These are phyloP conservation scores for Thunnus maccoyii DNA, from an alignment of 2,113 vertebrate species.

Conservation along the genomic window DNA sequence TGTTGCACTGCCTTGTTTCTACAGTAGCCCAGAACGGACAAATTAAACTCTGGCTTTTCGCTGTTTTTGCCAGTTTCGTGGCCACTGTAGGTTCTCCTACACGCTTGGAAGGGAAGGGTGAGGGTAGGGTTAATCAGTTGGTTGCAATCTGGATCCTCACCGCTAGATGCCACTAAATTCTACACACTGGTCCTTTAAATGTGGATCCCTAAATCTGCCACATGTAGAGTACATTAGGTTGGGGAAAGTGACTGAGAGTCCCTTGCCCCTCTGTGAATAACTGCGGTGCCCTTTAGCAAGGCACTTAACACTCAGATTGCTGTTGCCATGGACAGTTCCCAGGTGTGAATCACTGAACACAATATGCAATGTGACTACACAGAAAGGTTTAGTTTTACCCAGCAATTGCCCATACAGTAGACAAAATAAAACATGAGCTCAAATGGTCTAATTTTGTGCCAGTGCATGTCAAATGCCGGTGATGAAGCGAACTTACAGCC, in stretches of 20 bases:
- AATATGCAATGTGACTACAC: slow-evolving; percentile 11
- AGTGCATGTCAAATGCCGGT: slow-evolving; percentile 19
- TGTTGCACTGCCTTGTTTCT: too few relatives aligned
- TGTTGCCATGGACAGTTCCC: slow-evolving; percentile 1
- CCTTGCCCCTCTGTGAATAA: not conserved
- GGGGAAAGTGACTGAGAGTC: not conserved
- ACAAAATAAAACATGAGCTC: not conserved
- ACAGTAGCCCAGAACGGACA: too few relatives aligned
- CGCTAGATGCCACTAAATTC: too few relatives aligned
- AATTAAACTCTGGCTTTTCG: too few relatives aligned
- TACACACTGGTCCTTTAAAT: too few relatives aligned
- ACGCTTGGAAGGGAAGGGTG: too few relatives aligned
- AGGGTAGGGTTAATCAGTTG: too few relatives aligned
- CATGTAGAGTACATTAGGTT: not conserved
- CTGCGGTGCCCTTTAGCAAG: slow-evolving; percentile 4
- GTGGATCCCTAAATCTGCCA: not conserved
- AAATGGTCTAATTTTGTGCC: slow-evolving; percentile 14
- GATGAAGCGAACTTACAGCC: not conserved
- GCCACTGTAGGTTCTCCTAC: too few relatives aligned
- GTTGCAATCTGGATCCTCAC: too few relatives aligned
- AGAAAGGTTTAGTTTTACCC: slow-evolving; percentile 20
- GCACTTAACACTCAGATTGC: slow-evolving; percentile 2
- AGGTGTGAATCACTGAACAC: slow-evolving; percentile 30
- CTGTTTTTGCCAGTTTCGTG: too few relatives aligned
- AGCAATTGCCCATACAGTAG: not conserved